Evolutionary conservation across 2,113 vertebrate genomes (phyloP).

Genomic region (Pycnonotus jocosus): DNA sequence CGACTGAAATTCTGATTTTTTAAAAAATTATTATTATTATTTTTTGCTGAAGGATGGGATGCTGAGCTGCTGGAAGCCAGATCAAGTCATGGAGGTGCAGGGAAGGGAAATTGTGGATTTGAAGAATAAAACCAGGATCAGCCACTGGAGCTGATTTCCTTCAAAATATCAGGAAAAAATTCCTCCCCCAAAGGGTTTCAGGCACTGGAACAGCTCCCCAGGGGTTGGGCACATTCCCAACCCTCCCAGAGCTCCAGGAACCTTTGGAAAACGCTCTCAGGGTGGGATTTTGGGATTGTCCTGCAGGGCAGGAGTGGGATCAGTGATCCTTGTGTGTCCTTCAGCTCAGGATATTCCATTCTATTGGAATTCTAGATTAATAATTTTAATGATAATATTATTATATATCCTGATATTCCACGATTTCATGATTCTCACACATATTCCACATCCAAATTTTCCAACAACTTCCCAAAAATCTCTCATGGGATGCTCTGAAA

Average conservation of each 20-base stretch:
- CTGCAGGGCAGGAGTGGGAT: neutral
- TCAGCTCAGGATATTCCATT: no score
- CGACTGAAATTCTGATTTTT: neutral
- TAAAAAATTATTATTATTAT: neutral
- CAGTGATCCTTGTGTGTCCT: fast-evolving
- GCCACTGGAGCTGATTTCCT: neutral
- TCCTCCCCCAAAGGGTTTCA: neutral
- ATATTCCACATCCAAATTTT: neutral
- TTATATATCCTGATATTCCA: no score
- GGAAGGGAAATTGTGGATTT: neutral
- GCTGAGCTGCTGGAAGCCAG: neutral
- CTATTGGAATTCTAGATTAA: no score
- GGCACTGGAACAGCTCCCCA: neutral
- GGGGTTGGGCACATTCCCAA: neutral
- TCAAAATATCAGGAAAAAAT: neutral
- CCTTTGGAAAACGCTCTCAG: neutral
- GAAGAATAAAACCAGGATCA: neutral
- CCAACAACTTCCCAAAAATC: neutral
- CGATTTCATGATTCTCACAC: fast-evolving
- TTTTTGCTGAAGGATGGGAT: neutral
- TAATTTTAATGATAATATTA: no score
- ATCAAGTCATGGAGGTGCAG: neutral
- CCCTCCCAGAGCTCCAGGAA: neutral
- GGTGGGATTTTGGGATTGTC: neutral
- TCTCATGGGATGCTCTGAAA: neutral